Base-by-base conservation (phyloP, 2,888 invertebrate genomes). In the Drosophila hamatofila region DNA sequence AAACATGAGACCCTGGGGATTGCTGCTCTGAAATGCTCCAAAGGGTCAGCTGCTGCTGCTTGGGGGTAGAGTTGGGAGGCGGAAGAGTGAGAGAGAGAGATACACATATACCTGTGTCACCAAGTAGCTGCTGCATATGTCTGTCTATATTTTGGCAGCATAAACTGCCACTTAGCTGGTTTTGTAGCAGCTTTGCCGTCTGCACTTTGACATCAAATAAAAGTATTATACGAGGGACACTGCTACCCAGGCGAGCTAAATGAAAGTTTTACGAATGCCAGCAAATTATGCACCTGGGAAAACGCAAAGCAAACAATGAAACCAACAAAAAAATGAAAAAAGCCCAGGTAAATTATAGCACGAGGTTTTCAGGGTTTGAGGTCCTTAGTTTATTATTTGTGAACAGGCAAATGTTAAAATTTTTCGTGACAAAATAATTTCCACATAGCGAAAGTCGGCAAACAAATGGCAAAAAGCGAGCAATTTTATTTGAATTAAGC, bases 261-360 rank as follows among this genome's bases (percentile, higher is more conserved):
- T 63, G 61, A 66, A 65, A 57, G 48, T 57, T 52, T n/a, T 44
- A 25, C 46, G n/a, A 83, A 72, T 67, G 68, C 72, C 72, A 49
- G 79, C 51, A 87, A 79, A 84, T 84, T 57, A 82, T 80, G 64
- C 83, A 75, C 88, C 64, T 66, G 88, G 85, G 88, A 85, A 69
- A 74, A 63, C 48, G 27, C 11, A 18, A 16, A 33, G 25, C 49
- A 39, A 65, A 78, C 55, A 69, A 60, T 44, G 57, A 23, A 14
- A n/a, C n/a, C n/a, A 60, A 27, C 2, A 1, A 44, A 44, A 12
- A 23, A 44, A 23, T 2, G 9, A n/a, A 44, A 23, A 46, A 52
- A 46, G 51, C 39, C n/a, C 60, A 62, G 80, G 61, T 75, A 78
- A 78, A 78, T 78, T 75, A 75, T 79, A 62, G 59, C 59, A 39